Evolutionary conservation across 2,113 vertebrate genomes (phyloP).

Genomic region (Aegithalos caudatus): DNA sequence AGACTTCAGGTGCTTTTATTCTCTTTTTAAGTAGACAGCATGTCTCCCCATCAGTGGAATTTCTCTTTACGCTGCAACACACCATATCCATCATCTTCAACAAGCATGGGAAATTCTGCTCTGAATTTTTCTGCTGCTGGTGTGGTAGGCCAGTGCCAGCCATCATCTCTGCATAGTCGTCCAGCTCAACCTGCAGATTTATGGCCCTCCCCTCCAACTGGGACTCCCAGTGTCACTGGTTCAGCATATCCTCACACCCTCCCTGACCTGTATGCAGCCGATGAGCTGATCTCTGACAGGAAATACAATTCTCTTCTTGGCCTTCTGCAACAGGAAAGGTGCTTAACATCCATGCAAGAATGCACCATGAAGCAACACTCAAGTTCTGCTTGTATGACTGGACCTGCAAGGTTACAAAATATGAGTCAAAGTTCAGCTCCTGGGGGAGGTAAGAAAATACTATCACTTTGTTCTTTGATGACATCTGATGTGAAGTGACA

Average conservation of each 20-base stretch:
- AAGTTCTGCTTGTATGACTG: slow-evolving; percentile 46
- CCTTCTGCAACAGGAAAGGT: slow-evolving; percentile 81
- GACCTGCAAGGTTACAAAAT: slow-evolving; percentile 57
- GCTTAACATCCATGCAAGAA: slow-evolving; percentile 67
- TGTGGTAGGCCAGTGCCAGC: slow-evolving; percentile 34
- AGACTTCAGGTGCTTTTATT: neutral
- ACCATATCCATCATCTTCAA: slow-evolving; percentile 23
- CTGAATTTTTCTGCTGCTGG: neutral
- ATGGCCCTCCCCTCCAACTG: slow-evolving; percentile 64
- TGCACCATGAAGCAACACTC: slow-evolving; percentile 71
- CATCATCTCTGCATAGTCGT: slow-evolving; percentile 12
- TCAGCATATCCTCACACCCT: slow-evolving; percentile 29
- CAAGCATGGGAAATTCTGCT: neutral
- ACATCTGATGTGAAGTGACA: neutral
- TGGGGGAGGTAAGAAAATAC: slow-evolving; percentile 65
- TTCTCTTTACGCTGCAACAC: slow-evolving; percentile 70
- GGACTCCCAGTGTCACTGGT: neutral
- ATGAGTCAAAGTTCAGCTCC: slow-evolving; percentile 66
- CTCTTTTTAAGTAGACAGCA: slow-evolving; percentile 51
- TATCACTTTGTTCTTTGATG: neutral
- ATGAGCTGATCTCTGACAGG: slow-evolving; percentile 62
- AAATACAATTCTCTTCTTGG: slow-evolving; percentile 82
- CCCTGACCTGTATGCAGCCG: slow-evolving; percentile 11
- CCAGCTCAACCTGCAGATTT: slow-evolving; percentile 36
- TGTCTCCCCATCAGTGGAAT: slow-evolving; percentile 67